Percentiles rank a stretch among this genome's conserved stretches.
Conservation (phyloP, 2,797 vertebrate species). For the Pantherophis alleghaniensis region DNA sequence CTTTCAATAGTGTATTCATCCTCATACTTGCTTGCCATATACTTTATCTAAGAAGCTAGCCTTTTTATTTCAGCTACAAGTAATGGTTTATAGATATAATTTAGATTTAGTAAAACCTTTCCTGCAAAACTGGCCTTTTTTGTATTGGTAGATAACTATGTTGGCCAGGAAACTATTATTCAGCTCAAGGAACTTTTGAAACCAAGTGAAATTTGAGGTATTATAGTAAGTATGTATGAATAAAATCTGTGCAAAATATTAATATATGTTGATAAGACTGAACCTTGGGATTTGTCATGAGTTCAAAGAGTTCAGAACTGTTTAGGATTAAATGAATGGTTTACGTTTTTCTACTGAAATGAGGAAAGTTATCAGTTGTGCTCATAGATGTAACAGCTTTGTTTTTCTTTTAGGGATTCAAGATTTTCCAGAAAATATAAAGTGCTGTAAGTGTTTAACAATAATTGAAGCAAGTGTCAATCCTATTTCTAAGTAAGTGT, state of each 20-base stretch:
- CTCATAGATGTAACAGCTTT: not conserved
- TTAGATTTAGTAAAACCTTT: not conserved
- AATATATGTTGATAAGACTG: not conserved
- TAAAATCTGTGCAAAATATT: not conserved
- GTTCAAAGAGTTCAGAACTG: not conserved
- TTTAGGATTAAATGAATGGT: not conserved
- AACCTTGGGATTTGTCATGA: not conserved
- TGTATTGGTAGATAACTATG: not conserved
- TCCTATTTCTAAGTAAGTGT: constrained; percentile 97
- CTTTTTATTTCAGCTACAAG: not conserved
- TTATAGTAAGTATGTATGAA: not conserved
- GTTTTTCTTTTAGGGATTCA: constrained; percentile 84
- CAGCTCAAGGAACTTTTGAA: not conserved
- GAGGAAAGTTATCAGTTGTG: not conserved
- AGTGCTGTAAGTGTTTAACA: constrained; percentile 98
- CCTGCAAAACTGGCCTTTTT: not conserved
- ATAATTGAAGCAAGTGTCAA: constrained; percentile 99
- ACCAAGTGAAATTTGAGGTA: not conserved
- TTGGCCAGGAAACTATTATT: not conserved
- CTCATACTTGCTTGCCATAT: not conserved
- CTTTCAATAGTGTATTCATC: not conserved
- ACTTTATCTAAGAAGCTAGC: not conserved
- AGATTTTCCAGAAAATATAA: constrained; percentile 99
- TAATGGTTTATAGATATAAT: not conserved
- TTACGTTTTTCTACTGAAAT: not conserved